Percentiles rank a stretch among this genome's conserved stretches.
Evolutionary conservation across 2,797 vertebrate species (phyloP).

Genomic region (Onychomys arenicola): DNA sequence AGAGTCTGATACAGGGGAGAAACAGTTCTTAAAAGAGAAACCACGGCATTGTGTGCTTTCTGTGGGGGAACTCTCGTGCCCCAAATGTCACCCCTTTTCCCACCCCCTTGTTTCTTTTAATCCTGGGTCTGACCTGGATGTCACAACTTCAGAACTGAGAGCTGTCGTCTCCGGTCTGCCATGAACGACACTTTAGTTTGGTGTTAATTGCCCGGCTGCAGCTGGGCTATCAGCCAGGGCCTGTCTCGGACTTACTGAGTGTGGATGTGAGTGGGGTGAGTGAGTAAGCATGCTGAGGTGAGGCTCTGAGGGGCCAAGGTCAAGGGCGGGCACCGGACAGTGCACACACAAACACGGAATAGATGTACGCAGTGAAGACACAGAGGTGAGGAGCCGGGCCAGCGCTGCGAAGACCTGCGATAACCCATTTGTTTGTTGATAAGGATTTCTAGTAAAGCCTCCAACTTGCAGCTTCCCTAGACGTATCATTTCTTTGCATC

Average conservation of each 20-base stretch:
- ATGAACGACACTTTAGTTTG: slow-evolving; percentile 81
- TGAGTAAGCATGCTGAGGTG: slow-evolving; percentile 76
- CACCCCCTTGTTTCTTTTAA: slow-evolving; percentile 84
- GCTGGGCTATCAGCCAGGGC: slow-evolving; percentile 83
- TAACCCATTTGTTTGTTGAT: slow-evolving; percentile 90
- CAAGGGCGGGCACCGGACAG: slow-evolving; percentile 89
- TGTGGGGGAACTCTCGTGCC: slow-evolving; percentile 72
- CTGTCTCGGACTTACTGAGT: slow-evolving; percentile 83
- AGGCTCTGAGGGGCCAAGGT: slow-evolving; percentile 87
- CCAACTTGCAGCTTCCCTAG: slow-evolving; percentile 64
- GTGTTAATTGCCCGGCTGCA: slow-evolving; percentile 85
- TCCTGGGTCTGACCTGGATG: slow-evolving; percentile 87
- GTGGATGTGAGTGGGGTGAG: slow-evolving; percentile 80
- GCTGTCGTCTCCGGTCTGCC: slow-evolving; percentile 83
- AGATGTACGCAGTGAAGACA: slow-evolving; percentile 90
- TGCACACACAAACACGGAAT: slow-evolving; percentile 90
- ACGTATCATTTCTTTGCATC: slow-evolving; percentile 51
- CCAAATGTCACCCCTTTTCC: slow-evolving; percentile 13
- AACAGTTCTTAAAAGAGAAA: slow-evolving; percentile 79
- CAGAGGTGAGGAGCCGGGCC: slow-evolving; percentile 90
- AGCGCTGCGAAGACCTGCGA: slow-evolving; percentile 90
- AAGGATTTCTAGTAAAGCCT: slow-evolving; percentile 88
- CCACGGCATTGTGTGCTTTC: slow-evolving; percentile 36
- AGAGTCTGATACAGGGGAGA: slow-evolving; percentile 71
- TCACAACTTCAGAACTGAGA: slow-evolving; percentile 83